Evolutionary conservation across 2,113 vertebrate species (phyloP), one percentile per base, ranked within the genome.

Genomic region (Charina bottae): DNA sequence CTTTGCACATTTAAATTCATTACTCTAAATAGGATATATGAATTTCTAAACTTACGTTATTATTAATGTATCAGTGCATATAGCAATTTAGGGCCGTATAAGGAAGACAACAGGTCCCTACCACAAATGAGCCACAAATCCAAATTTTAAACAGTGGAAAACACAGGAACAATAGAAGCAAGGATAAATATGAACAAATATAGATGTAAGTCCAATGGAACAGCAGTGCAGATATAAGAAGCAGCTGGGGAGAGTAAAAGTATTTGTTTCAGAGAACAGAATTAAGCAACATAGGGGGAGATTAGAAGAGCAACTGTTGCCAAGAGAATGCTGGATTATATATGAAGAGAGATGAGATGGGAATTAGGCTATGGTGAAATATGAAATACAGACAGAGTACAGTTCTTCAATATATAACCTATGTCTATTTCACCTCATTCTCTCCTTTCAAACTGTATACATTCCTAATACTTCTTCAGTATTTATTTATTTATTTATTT

Each of bases 371-470:
- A 33, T 53, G 54, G 17, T 33, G 13, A 92, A 49, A 53, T 8
- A 24, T 28, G 21, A 53, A 83, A 33, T 21, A 56, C 42, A 37
- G 88, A 56, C 42, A 37, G 88, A 42, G 6, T 19, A 8, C 4
- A 17, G 53, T 19, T 49, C 85, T n/a, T 88, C 55, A 60, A 93
- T 28, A 12, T 13, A 92, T 92, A 1, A 49, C 85, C 53, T 49
- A 85, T 64, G 58, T 85, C 59, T 64, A 90, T 15, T n/a, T 49
- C 3, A 72, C 0, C 0, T 21, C 1, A 49, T 92, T 89, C 21
- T 94, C 89, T 33, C n/a, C n/a, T 88, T 93, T 90, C 23, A 37
- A 78, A 91, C 42, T 15, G 17, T 55, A 83, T 49, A 86, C 33
- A 89, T 26, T 85, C 12, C 46, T 9, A 6, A 55, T 9, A 37